A percentile compares a stretch with the other conserved stretches of the same genome.
These are phyloP conservation scores for Bombylius major DNA, from an alignment of 2,888 invertebrate species.

Conservation along the genomic window DNA sequence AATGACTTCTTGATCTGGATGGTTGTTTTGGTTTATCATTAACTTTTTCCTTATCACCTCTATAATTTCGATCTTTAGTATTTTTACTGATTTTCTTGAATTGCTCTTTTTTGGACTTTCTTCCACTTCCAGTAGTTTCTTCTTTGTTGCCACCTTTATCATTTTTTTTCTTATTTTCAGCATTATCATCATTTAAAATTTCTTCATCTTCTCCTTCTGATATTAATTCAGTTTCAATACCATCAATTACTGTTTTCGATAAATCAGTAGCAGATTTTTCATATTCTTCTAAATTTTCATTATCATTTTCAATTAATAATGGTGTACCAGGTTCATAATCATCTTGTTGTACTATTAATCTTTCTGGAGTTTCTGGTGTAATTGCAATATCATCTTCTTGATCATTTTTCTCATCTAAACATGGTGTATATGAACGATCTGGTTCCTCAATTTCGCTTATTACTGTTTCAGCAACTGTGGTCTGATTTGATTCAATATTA, in stretches of 20 bases:
- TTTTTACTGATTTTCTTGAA: constrained; percentile 74
- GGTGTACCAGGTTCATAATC: constrained; percentile 11
- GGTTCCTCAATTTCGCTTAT: constrained; percentile 33
- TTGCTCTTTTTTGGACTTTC: constrained; percentile 41
- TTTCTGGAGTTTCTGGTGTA: constrained; percentile 15
- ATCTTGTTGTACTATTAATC: not conserved
- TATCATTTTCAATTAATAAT: constrained; percentile 13
- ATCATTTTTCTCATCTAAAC: constrained; percentile 50
- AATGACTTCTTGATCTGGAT: constrained; percentile 23
- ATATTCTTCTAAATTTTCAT: constrained; percentile 15
- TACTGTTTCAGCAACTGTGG: constrained; percentile 1
- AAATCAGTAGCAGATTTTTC: constrained; percentile 12
- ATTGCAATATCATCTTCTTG: constrained; percentile 8
- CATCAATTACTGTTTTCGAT: constrained; percentile 39
- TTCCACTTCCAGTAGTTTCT: constrained; percentile 21
- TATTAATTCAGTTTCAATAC: constrained; percentile 60
- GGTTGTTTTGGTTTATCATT: constrained; percentile 5
- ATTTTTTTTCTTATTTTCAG: constrained; percentile 28
- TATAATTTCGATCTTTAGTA: constrained; percentile 64
- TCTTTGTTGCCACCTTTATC: constrained; percentile 24
- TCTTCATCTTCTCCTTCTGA: constrained; percentile 59
- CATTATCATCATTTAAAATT: constrained; percentile 48
- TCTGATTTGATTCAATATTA: not conserved
- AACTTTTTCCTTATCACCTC: constrained; percentile 46
- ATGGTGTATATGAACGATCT: constrained; percentile 60